These are phyloP conservation scores for Agapornis roseicollis DNA, from an alignment of 2,113 vertebrate species.

Conservation along the genomic window DNA sequence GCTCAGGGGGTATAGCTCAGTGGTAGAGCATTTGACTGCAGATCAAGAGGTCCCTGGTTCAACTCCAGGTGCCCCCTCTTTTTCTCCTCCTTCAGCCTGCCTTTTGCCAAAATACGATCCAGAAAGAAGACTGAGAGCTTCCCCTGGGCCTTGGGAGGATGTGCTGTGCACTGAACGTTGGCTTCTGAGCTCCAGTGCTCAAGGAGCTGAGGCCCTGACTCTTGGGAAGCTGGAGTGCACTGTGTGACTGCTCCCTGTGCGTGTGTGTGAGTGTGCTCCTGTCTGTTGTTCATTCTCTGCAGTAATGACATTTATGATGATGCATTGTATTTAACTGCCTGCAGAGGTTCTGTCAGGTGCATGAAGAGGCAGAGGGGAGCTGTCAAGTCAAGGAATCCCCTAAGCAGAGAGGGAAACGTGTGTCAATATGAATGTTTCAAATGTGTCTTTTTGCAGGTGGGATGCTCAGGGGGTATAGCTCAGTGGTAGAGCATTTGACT, in stretches of 20 bases:
- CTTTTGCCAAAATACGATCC: background rate
- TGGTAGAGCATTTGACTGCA: constrained; percentile 77
- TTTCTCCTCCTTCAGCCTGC: background rate
- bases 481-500: constrained; percentile 75
- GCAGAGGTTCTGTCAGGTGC: background rate
- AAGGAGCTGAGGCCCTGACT: background rate
- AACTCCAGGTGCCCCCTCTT: constrained; percentile 69
- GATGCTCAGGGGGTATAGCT: constrained; percentile 35
- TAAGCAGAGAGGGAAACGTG: background rate
- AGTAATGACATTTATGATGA: background rate
- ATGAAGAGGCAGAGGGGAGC: too few relatives aligned
- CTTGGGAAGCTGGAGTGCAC: rapidly evolving
- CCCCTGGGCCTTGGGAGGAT: rapidly evolving
- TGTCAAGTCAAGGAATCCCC: background rate
- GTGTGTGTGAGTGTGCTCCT: too few relatives aligned
- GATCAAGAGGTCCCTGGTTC: constrained; percentile 77
- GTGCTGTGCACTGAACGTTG: background rate
- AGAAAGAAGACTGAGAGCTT: background rate
- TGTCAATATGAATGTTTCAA: too few relatives aligned
- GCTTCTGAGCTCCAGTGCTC: rapidly evolving
- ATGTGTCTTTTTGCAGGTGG: background rate
- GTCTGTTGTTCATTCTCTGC: too few relatives aligned
- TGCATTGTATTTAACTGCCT: background rate
- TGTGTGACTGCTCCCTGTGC: too few relatives aligned
- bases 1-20: constrained; percentile 67